Conservation (phyloP, 2,888 invertebrate genomes). For the Hirtodrosophila confusa region DNA sequence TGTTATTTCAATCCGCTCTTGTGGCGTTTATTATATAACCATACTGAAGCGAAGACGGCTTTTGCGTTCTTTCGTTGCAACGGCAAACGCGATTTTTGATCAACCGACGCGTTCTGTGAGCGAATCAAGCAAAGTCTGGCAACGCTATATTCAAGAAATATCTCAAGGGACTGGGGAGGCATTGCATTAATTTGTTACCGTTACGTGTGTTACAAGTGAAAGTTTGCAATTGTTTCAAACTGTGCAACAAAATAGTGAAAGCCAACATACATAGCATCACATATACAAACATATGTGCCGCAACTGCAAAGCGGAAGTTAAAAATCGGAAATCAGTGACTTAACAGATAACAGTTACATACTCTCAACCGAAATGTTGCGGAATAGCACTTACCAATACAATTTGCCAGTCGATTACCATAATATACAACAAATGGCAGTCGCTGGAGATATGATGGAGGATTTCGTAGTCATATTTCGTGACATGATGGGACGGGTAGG, state of each 20-base stretch:
- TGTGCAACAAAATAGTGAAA: conserved; percentile 50
- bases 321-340: conserved; percentile 17
- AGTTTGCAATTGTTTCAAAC: conserved; percentile 55
- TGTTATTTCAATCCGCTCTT: conserved; percentile 40
- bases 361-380: conserved; percentile 76
- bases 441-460: conserved; percentile 90
- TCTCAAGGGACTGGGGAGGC: neutral
- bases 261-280: conserved; percentile 20
- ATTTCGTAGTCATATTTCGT: conserved; percentile 89
- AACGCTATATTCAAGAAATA: conserved; percentile 29
- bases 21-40: conserved; percentile 68
- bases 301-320: conserved; percentile 32
- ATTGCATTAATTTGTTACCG: conserved; percentile 20
- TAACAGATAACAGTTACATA: conserved; percentile 11
- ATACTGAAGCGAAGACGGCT: conserved; percentile 50
- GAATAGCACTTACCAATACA: conserved; percentile 79
- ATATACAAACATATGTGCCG: conserved; percentile 13
- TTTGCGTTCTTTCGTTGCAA: conserved; percentile 59
- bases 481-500: conserved; percentile 89
- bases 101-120: conserved; percentile 49
- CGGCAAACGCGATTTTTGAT: conserved; percentile 48
- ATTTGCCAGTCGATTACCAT: conserved; percentile 87
- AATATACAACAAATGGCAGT: conserved; percentile 86
- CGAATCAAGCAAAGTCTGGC: conserved; percentile 47
- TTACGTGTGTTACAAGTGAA: conserved; percentile 50